Percentiles rank a stretch among this genome's conserved stretches.
Conservation (phyloP, 2,113 vertebrate species). For the Eidolon helvum region DNA sequence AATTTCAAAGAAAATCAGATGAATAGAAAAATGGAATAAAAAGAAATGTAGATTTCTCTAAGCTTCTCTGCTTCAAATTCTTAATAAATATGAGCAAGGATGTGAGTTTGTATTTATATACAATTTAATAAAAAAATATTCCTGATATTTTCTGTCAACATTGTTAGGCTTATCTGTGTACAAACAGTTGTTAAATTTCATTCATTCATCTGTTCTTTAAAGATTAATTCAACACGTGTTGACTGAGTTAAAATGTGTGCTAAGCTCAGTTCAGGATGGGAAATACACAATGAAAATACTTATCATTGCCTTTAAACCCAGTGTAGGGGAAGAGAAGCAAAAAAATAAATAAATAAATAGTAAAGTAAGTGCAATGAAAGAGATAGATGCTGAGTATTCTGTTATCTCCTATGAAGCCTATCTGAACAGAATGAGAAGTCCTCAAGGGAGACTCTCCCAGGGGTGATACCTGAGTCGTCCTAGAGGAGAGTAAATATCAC, state of each 20-base stretch:
- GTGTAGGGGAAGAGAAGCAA: neutral
- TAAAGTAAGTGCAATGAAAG: neutral
- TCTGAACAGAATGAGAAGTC: neutral
- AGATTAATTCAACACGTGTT: neutral
- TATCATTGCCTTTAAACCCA: neutral
- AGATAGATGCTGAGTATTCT: neutral
- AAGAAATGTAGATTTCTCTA: neutral
- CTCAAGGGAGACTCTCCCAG: neutral
- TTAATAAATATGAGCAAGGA: neutral
- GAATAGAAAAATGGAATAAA: neutral
- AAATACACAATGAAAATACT: neutral
- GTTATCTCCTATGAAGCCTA: neutral
- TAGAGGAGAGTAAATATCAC: neutral
- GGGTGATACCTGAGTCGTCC: neutral
- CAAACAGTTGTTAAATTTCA: neutral
- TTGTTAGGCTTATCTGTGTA: neutral
- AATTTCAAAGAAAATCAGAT: constrained; percentile 34
- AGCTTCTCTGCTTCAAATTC: neutral
- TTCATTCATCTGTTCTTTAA: neutral
- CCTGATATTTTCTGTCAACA: neutral
- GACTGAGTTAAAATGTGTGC: neutral
- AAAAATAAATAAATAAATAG: neutral
- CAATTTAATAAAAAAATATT: constrained; percentile 11
- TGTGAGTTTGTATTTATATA: neutral
- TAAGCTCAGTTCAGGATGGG: neutral